Evolutionary conservation across 2,113 vertebrate genomes (phyloP), one percentile per base, ranked within the genome.

Genomic region (Todiramphus saurophagus): DNA sequence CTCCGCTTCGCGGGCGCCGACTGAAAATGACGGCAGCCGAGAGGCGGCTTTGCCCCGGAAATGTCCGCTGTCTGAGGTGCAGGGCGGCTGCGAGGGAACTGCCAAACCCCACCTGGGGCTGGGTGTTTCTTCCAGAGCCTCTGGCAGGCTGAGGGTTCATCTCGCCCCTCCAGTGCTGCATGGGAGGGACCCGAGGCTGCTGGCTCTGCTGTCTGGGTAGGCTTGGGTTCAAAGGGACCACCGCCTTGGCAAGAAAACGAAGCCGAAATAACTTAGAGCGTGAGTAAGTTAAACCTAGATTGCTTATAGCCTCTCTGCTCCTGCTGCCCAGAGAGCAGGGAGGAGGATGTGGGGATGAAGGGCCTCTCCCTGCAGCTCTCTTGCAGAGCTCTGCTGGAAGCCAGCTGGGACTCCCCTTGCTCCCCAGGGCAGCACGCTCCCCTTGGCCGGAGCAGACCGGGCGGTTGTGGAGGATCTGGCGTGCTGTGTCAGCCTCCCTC

Each of bases 1-100:
- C 59, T 50, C 7, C 27, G 33, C n/a, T 13, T 68, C 2, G 0
- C 16, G 21, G 1, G 1, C 4, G 3, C 50, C 31, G 51, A 27
- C 86, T 33, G 3, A 62, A 46, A 14, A 11, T 19, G 62, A 23
- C 18, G 12, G 83, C 27, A n/a, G 20, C 63, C 27, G 62, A 10
- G 64, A 43, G 60, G 51, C 88, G 70, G 77, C 93, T 83, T 33
- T 62, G 15, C 31, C 56, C 67, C 37, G 77, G 55, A 46, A 75
- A 39, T 51, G 28, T 25, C 62, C 16, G 39, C 12, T 15, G 10
- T 33, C 50, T 94, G 90, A 78, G 60, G 69, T 84, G 76, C 46
- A 35, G 20, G 68, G 76, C 87, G 41, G 31, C 83, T 7, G 14
- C 53, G 44, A 55, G 69, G 74, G 28, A 77, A 24, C 55, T 44